Percentiles rank a stretch among this genome's conserved stretches.
Evolutionary conservation across 2,797 vertebrate genomes (phyloP).

Genomic region (Anas flavirostris): DNA sequence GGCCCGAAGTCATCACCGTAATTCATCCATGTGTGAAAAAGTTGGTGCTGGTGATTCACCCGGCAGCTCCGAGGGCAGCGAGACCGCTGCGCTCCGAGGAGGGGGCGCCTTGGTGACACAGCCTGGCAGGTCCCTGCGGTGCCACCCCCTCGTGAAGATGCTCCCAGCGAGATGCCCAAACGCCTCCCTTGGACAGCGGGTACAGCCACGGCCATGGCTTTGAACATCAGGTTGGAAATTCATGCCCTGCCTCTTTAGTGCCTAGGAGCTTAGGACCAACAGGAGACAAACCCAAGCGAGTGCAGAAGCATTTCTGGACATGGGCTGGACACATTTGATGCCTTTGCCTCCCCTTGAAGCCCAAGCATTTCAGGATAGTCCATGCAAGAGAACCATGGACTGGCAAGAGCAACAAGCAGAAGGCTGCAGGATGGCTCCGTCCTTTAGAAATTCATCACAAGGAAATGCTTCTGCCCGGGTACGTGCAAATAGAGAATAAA

Average conservation of each 20-base stretch:
- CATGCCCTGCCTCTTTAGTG: not conserved
- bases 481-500: constrained; percentile 32
- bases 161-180: not conserved
- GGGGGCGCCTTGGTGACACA: not conserved
- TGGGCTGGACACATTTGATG: accelerated
- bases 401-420: not conserved
- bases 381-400: not conserved
- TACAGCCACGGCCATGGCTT: not conserved
- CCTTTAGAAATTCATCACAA: constrained; percentile 48
- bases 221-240: not conserved
- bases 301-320: not conserved
- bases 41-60: not conserved
- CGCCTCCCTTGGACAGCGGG: not conserved
- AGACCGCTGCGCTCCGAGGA: not conserved
- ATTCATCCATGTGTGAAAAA: not conserved
- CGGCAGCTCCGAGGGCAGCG: not conserved
- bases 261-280: not conserved
- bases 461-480: constrained; percentile 25
- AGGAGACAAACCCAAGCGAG: not conserved
- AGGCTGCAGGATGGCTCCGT: not conserved
- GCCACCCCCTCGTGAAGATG: not conserved
- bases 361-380: accelerated
- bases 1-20: not conserved
- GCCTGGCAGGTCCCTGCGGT: not conserved
- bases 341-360: not conserved